Base-by-base conservation (phyloP, 2,888 invertebrate species). In the Monoplex corrugatus region DNA sequence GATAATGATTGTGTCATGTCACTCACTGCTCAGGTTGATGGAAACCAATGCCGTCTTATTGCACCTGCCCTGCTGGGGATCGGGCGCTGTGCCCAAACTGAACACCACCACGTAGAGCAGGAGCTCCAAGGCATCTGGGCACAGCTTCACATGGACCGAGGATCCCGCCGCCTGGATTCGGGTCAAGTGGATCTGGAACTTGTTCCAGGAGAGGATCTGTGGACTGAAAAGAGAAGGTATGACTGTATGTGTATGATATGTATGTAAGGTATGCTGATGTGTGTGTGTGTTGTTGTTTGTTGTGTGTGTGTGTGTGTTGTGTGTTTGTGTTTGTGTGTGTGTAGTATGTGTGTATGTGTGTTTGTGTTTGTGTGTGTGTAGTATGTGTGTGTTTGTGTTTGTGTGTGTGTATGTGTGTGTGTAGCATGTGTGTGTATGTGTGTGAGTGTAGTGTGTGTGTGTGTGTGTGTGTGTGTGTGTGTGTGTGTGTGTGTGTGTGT, bases 81-180 rank as follows among this genome's bases (percentile, higher is more conserved):
- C 90, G 16, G 94, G 93, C 44, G 90, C 90, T 1, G 83, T 45
- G 13, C 92, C 92, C 57, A 91, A 89, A 35, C 92, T 86, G 13
- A 93, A 38, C 3, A 93, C 89, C 16, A 93, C 91, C 38, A 93
- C 89, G 80, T 92, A 91, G 88, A 93, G 93, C 28, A 90, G 88
- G 28, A 90, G 88, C 28, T 32, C 87, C n/a, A 6, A 40, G 38
- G 89, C 84, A 28, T 85, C 63, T 2, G 92, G 92, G 10, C 88
- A 78, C 83, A 94, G 87, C 72, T 89, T 87, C 0, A 92, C 50
- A 86, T 92, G 92, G 13, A 92, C 50, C 45, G 92, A 91, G 28
- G 89, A 78, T 16, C 87, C 83, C 19, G 89, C 75, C 0, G 86
- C 75, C 13, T 43, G 40, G 23, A 91, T 87, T n/a, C 89, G 57